Percentiles rank a stretch among this genome's conserved stretches.
phyloP scores from a whole-genome alignment of 2,113 vertebrate species.

The Neotragus pygmaeus region DNA sequence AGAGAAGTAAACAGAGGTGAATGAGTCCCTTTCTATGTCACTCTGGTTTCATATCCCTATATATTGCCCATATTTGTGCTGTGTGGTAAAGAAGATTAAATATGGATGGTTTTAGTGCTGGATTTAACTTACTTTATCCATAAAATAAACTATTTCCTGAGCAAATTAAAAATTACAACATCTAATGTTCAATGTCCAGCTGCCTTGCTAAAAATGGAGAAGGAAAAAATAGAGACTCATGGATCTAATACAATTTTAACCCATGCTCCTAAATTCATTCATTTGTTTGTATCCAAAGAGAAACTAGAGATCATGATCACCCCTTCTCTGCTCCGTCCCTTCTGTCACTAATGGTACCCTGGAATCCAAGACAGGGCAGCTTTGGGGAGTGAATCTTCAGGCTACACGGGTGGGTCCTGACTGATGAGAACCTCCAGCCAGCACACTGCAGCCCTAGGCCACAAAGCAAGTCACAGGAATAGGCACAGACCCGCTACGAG shows the following conservation, averaged over 20 bases:
- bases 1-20: background rate
- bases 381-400: background rate
- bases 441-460: background rate
- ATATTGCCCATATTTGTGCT: background rate
- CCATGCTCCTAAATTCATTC: background rate
- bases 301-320: background rate
- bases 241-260: background rate
- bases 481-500: background rate
- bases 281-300: background rate
- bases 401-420: background rate
- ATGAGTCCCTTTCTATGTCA: fast-evolving
- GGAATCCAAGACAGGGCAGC: background rate
- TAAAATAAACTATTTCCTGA: background rate
- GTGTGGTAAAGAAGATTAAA: background rate
- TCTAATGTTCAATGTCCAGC: background rate
- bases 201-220: background rate
- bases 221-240: background rate
- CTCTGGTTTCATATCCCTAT: background rate
- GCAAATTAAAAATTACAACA: background rate
- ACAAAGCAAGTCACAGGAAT: background rate
- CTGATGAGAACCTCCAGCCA: background rate
- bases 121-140: background rate
- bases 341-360: background rate
- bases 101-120: background rate
- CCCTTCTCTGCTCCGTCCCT: background rate